phyloP scores from a whole-genome alignment of 2,888 invertebrate genomes.

The Carterocephalus palaemon region DNA sequence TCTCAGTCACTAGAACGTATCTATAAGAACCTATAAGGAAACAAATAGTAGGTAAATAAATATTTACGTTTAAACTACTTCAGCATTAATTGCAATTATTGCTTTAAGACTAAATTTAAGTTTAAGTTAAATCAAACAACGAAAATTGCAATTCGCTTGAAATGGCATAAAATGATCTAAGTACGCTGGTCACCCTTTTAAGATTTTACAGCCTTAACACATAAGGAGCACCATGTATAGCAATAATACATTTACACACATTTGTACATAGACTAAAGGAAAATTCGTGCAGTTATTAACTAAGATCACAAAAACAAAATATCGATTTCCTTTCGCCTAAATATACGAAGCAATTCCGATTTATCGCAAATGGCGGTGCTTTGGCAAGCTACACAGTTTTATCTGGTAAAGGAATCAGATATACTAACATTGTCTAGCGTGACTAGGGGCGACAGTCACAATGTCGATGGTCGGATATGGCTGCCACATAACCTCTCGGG shows the following conservation, averaged over 20 bases:
- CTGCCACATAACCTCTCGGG: constrained; percentile 50
- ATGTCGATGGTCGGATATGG: constrained; percentile 64
- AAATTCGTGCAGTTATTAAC: constrained; percentile 4
- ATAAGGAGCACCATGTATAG: neutral
- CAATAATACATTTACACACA: neutral
- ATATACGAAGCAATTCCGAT: constrained; percentile 23
- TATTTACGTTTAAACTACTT: too few species aligned
- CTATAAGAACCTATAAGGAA: too few species aligned
- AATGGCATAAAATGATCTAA: too few species aligned
- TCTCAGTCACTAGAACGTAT: too few species aligned
- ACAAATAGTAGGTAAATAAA: too few species aligned
- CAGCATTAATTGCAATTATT: too few species aligned
- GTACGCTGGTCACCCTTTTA: too few species aligned
- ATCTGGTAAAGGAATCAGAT: constrained; percentile 15
- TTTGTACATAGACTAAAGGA: neutral
- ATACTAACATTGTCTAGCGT: constrained; percentile 58
- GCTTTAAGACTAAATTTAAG: too few species aligned
- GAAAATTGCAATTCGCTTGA: too few species aligned
- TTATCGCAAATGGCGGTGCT: constrained; percentile 22
- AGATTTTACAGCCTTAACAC: too few species aligned
- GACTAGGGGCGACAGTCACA: constrained; percentile 57
- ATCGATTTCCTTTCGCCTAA: constrained; percentile 8
- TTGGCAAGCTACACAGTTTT: constrained; percentile 20
- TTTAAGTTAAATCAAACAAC: too few species aligned
- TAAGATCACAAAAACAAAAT: constrained; percentile 16